A percentile compares a stretch with the other conserved stretches of the same genome.
Conservation (phyloP, 2,113 vertebrate genomes). For the Choloepus hoffmanni region DNA sequence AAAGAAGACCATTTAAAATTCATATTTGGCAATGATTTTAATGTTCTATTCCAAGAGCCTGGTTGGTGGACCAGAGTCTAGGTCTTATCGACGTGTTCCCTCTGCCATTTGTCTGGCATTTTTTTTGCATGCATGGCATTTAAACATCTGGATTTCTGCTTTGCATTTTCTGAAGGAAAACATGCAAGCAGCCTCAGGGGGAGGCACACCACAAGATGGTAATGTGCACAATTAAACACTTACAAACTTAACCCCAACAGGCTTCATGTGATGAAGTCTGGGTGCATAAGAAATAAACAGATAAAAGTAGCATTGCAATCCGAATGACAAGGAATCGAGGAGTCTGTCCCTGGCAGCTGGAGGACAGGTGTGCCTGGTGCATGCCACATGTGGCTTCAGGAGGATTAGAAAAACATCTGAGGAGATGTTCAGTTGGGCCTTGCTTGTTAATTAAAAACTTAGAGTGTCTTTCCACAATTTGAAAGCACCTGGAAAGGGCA, state of each 20-base stretch:
- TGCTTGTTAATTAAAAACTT: slow-evolving; percentile 32
- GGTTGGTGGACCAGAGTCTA: background rate
- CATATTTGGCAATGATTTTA: background rate
- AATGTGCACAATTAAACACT: background rate
- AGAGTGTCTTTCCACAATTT: slow-evolving; percentile 5
- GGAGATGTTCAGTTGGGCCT: background rate
- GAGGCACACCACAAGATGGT: background rate
- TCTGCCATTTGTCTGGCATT: background rate
- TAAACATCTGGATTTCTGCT: slow-evolving; percentile 63
- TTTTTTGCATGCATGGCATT: background rate
- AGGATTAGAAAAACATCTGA: background rate
- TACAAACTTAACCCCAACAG: slow-evolving; percentile 1
- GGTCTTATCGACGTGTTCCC: background rate
- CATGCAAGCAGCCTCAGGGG: background rate
- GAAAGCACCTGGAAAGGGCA: background rate
- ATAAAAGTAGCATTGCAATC: slow-evolving; percentile 20
- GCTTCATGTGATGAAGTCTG: background rate
- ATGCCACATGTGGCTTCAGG: background rate
- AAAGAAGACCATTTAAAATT: background rate
- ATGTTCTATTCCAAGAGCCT: background rate
- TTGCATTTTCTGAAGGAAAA: slow-evolving; percentile 59
- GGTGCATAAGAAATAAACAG: slow-evolving; percentile 58
- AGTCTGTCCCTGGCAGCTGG: slow-evolving; percentile 67
- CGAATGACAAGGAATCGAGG: slow-evolving; percentile 5
- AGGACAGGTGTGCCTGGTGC: slow-evolving; percentile 75